Evolutionary conservation across 1,140 invertebrate genomes (phyloP), one percentile per base, ranked within the genome.

Genomic region (Lasioglossum albipes): DNA sequence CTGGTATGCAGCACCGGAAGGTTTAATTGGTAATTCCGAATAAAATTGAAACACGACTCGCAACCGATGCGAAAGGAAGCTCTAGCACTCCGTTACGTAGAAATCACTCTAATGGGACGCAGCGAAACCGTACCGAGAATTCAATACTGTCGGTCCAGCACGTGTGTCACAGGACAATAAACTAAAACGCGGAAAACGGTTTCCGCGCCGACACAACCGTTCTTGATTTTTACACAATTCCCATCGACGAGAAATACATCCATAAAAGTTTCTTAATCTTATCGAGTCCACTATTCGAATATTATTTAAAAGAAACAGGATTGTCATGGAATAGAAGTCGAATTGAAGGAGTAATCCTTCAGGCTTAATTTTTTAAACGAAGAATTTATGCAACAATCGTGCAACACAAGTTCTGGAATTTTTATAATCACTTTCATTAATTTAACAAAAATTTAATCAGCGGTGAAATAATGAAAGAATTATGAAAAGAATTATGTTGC

Each of bases 41-140:
- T 62, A 73, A 73, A 57, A 73, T 73, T 73, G 71, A 73, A 73
- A 73, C 42, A 27, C 13, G 59, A 20, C 54, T 57, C n/a, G 57
- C 7, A 42, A 73, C 61, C 57, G 70, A 45, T 45, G 57, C 57
- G 57, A 62, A 67, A 67, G 65, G 65, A 45, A 27, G 7, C 42
- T 22, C 27, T 64, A 64, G 45, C 42, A 0, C 2, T 9, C 18
- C 6, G 7, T 1, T n/a, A 27, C 59, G 42, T n/a, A 20, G 61
- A 65, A 61, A 66, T 16, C 61, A 10, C 31, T 75, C 61, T 22
- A 41, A 75, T 52, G 13, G 61, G 42, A 52, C 61, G 5, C 27
- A 49, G 72, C 20, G 45, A 65, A 75, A 41, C 61, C 61, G 9
- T 42, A 65, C 2, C 42, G 73, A 65, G n/a, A 41, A n/a, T 66